Conservation (phyloP, 2,113 vertebrate genomes). For the Protobothrops flavoviridis region DNA sequence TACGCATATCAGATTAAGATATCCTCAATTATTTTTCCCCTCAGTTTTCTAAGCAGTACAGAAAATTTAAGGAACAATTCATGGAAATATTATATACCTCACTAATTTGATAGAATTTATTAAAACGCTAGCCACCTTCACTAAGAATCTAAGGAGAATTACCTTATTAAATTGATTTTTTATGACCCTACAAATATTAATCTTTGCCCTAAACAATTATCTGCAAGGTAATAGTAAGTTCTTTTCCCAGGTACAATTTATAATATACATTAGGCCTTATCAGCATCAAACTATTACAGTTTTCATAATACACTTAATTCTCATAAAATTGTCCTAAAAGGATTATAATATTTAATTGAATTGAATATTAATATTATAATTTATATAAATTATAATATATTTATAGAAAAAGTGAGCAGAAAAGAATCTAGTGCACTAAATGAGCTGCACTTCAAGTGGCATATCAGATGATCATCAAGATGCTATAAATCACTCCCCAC, state of each 20-base stretch:
- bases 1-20: not conserved
- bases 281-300: not conserved
- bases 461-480: not conserved
- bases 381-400: not conserved
- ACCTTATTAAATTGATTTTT: not conserved
- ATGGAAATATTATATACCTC: not conserved
- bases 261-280: not conserved
- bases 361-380: not conserved
- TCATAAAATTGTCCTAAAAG: not conserved
- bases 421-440: not conserved
- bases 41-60: not conserved
- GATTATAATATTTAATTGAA: not conserved
- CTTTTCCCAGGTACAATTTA: not conserved
- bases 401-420: not conserved
- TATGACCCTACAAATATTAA: not conserved
- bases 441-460: not conserved
- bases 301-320: not conserved
- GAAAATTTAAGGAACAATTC: not conserved
- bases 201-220: not conserved
- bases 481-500: not conserved
- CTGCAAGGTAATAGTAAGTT: not conserved
- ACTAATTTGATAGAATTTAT: not conserved
- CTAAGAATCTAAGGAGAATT: not conserved
- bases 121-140: not conserved
- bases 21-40: not conserved